These are phyloP conservation scores for Gambelia wislizenii DNA, from an alignment of 2,797 vertebrate species.

Conservation along the genomic window DNA sequence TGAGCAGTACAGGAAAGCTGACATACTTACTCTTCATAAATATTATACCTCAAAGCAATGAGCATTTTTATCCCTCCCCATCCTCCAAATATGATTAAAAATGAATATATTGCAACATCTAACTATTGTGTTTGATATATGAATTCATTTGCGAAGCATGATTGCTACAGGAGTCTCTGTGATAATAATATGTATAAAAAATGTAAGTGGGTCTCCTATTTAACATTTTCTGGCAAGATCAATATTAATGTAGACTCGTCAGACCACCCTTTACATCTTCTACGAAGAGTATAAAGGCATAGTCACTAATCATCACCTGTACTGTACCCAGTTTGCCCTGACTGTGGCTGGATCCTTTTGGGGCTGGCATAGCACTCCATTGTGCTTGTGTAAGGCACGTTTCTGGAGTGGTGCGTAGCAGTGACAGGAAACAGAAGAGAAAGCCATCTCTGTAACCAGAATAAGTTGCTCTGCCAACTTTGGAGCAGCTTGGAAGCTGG, in stretches of 20 bases:
- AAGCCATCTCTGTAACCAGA: too few species aligned
- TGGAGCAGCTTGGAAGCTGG: too few species aligned
- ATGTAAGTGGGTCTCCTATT: background rate
- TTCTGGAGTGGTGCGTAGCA: too few species aligned
- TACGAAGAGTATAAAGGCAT: background rate
- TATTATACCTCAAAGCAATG: background rate
- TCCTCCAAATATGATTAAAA: background rate
- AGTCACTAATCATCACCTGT: background rate
- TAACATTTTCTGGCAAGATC: background rate
- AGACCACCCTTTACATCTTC: background rate
- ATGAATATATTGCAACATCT: background rate
- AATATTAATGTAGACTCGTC: background rate
- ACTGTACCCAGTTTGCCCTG: too few species aligned
- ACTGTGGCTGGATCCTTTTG: too few species aligned
- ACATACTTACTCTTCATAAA: conserved; percentile 7
- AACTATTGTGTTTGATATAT: background rate
- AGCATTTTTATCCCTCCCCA: background rate
- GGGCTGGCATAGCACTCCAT: too few species aligned
- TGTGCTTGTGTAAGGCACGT: too few species aligned
- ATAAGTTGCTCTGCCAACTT: too few species aligned
- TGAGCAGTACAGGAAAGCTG: background rate
- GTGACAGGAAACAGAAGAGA: too few species aligned
- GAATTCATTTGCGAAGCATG: conserved; percentile 11
- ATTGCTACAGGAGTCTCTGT: background rate
- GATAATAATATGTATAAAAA: background rate